Base-by-base conservation (phyloP, 2,888 invertebrate genomes). In the Noctua janthe region DNA sequence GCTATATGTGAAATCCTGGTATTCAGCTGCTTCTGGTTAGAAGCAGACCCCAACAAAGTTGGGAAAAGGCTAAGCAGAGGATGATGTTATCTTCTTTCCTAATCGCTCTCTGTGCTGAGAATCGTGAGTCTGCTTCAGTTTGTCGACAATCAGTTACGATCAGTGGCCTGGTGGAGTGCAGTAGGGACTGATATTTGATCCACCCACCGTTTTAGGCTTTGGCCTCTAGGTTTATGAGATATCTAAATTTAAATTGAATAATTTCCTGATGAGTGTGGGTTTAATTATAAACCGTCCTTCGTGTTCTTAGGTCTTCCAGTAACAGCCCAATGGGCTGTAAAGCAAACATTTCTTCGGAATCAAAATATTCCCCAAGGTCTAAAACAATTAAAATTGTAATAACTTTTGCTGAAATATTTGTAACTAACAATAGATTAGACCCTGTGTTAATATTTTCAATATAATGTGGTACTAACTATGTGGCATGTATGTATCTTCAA, bases 261-360 rank as follows among this genome's bases (percentile, higher is more conserved):
- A 66, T 39, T 66, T 64, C 20, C 43, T 79, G 13, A 29, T 20
- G 0, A n/a, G 2, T 35, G 35, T 49, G n/a, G 20, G 71, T 59
- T 56, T 23, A 49, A 81, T 72, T 64, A 47, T 17, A 64, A 75
- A 56, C 13, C 39, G 66, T 39, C 23, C 47, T 82, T 29, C 10
- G 47, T 74, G 17, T 49, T 66, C 39, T 43, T 75, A 39, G 35
- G 17, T 56, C 23, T 75, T 49, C 23, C 11, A 56, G 56, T 43
- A 51, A 67, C 56, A 76, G 7, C 43, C 29, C 11, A 43, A 56
- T 76, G 39, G 7, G 54, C 8, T 66, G 64, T 15, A 29, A 82
- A 39, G 39, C 39, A 82, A 76, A 80, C 49, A 67, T 49, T 49
- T 59, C 54, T 59, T 29, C 10, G 5, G 11, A 82, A 66, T 29